Percentiles rank a stretch among this genome's conserved stretches.
Conservation (phyloP, 92 coral and sea anemone genomes). For the Parazoanthus swiftii region DNA sequence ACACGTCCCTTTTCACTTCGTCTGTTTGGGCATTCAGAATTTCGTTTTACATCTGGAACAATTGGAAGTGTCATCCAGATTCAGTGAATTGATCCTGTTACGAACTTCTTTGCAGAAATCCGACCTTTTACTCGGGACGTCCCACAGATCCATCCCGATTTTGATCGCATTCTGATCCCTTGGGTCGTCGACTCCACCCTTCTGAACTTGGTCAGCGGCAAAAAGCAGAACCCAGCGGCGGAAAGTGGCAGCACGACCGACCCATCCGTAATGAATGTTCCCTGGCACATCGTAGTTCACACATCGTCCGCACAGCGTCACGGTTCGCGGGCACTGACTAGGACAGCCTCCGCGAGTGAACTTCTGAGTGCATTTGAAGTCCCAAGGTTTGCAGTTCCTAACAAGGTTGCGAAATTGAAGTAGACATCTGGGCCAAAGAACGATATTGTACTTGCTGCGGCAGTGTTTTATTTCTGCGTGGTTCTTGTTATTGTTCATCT, state of each 20-base stretch:
- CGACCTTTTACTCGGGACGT: not conserved
- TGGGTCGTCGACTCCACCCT: conserved; percentile 56
- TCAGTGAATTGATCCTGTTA: conserved; percentile 12
- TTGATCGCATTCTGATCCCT: conserved; percentile 51
- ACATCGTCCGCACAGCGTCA: conserved; percentile 44
- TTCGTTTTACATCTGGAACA: not conserved
- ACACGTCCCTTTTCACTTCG: not conserved
- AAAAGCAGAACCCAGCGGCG: conserved; percentile 45
- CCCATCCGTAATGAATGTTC: conserved; percentile 48
- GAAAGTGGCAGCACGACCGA: conserved; percentile 48
- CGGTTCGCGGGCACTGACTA: conserved; percentile 36
- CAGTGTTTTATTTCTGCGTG: conserved; percentile 29
- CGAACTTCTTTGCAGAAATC: conserved; percentile 32
- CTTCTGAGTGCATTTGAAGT: conserved; percentile 43
- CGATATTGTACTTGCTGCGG: not conserved
- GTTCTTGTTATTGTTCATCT: conserved; percentile 42
- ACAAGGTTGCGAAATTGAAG: conserved; percentile 21
- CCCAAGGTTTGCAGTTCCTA: conserved; percentile 47
- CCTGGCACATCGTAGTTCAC: conserved; percentile 49
- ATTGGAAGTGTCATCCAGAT: not conserved
- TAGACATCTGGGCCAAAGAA: conserved; percentile 39
- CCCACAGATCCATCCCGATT: conserved; percentile 56
- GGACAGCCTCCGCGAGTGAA: conserved; percentile 36
- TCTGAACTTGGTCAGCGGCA: conserved; percentile 49
- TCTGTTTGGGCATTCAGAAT: not conserved